Conservation (phyloP, 2,113 vertebrate genomes). For the Excalfactoria chinensis region DNA sequence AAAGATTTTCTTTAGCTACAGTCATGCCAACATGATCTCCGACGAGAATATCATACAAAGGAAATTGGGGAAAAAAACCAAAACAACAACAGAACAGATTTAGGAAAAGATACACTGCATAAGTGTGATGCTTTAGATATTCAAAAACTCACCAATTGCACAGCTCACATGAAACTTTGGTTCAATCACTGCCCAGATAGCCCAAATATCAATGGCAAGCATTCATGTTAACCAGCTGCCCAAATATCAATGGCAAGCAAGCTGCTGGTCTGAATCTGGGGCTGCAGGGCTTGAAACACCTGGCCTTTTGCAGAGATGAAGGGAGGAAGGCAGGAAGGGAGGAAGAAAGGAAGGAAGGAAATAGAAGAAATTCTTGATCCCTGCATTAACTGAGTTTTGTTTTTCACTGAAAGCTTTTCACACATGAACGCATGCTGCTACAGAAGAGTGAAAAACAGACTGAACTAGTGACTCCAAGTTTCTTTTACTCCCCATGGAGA, state of each 20-base stretch:
- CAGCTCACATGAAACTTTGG: not conserved
- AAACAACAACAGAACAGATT: not conserved
- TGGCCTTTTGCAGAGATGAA: not conserved
- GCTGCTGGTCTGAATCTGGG: not conserved
- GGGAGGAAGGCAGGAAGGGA: not conserved
- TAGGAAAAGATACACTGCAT: not conserved
- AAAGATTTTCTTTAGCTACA: not conserved
- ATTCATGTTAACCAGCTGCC: too few species aligned
- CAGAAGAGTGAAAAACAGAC: not conserved
- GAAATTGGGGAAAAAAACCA: not conserved
- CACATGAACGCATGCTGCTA: accelerated
- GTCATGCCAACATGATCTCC: not conserved
- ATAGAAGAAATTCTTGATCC: not conserved
- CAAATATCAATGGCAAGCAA: not conserved
- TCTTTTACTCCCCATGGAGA: not conserved
- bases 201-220: not conserved
- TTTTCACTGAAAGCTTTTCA: not conserved
- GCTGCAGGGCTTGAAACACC: not conserved
- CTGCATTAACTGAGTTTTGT: not conserved
- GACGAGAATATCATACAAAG: not conserved
- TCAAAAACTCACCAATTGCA: not conserved
- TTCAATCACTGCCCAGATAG: not conserved
- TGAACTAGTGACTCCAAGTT: not conserved
- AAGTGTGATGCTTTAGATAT: not conserved
- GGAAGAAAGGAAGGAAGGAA: not conserved